Conservation (phyloP, 1,140 invertebrate species). For the Tetramorium parvispinum region DNA sequence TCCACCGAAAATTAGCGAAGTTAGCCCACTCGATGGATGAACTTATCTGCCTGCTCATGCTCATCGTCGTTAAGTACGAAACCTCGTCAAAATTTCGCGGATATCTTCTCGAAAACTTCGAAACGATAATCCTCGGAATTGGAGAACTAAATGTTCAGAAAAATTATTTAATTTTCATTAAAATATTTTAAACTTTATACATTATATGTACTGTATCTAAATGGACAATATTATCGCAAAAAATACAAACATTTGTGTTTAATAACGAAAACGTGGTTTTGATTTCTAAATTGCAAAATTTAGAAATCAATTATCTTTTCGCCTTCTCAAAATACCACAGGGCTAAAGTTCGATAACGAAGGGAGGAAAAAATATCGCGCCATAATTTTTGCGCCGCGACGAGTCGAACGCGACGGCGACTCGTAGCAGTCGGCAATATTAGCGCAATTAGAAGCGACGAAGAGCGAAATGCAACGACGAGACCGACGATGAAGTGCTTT, state of each 20-base stretch:
- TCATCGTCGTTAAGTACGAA: constrained; percentile 14
- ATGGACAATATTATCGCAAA: too few species aligned
- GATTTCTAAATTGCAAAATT: too few species aligned
- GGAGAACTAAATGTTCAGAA: neutral
- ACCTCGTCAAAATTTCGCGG: constrained; percentile 19
- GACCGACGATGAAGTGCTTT: constrained; percentile 6
- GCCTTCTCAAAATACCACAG: neutral
- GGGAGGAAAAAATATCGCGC: neutral
- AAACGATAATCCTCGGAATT: neutral
- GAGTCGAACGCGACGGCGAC: neutral
- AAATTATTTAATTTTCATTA: constrained; percentile 12
- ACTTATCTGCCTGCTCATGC: constrained; percentile 46
- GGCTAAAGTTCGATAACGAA: neutral
- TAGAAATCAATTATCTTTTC: neutral
- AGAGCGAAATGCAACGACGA: constrained; percentile 1
- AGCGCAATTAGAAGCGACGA: constrained; percentile 51
- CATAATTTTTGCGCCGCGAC: neutral
- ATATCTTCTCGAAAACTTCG: constrained; percentile 20
- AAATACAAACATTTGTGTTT: neutral
- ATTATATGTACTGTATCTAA: neutral
- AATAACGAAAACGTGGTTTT: neutral
- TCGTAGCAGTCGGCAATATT: constrained; percentile 40
- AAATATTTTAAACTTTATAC: neutral
- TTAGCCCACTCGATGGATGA: constrained; percentile 23
- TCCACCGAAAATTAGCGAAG: constrained; percentile 49